phyloP scores from a whole-genome alignment of 2,113 vertebrate species.

The Dicaeum eximium region DNA sequence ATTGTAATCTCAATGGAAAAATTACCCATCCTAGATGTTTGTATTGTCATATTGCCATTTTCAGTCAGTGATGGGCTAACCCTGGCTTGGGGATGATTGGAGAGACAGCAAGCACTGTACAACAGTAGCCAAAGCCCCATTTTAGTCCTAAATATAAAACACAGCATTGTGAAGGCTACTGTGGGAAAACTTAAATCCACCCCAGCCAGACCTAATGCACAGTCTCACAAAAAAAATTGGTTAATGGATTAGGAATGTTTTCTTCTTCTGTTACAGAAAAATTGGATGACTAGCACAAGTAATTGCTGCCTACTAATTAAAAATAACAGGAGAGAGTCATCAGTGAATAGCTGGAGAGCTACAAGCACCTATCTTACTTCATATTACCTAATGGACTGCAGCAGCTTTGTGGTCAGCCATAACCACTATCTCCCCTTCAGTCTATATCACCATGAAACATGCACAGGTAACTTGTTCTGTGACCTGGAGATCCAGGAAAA shows the following conservation, averaged over 20 bases:
- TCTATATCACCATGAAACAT: not conserved
- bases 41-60: not conserved
- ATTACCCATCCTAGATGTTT: not conserved
- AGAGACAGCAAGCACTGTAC: not conserved
- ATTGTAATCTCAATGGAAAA: not conserved
- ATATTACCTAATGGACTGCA: not conserved
- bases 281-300: not conserved
- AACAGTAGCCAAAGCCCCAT: not conserved
- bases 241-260: not conserved
- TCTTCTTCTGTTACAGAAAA: not conserved
- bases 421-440: not conserved
- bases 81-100: not conserved
- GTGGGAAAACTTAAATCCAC: not conserved
- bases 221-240: rapidly evolving
- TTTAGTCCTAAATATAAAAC: not conserved
- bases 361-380: not conserved
- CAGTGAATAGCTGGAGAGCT: not conserved
- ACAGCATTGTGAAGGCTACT: not conserved
- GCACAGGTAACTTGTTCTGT: not conserved
- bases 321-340: not conserved
- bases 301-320: not conserved
- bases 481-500: not conserved
- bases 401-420: not conserved
- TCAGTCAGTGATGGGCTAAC: not conserved
- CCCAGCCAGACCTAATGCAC: not conserved